Conservation (phyloP, 2,113 vertebrate species). For the Rhea pennata region DNA sequence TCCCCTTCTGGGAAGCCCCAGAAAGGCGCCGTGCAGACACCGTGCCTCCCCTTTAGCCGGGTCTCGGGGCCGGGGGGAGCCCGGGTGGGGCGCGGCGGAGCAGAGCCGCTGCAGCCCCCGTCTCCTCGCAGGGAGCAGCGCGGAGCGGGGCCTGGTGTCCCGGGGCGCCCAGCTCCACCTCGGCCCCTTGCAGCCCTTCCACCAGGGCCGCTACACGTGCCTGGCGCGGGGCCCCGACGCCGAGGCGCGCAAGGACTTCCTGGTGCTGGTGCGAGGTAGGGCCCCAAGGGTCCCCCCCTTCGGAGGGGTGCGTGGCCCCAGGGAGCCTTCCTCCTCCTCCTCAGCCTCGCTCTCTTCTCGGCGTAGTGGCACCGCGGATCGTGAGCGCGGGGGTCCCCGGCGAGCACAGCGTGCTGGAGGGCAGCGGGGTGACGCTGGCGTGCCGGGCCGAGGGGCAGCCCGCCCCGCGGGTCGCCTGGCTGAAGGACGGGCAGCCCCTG, state of each 20-base stretch:
- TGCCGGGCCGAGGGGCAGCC: constrained; percentile 84
- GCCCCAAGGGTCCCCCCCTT: background rate
- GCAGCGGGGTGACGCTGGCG: constrained; percentile 79
- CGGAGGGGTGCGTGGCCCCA: fast-evolving
- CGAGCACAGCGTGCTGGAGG: constrained; percentile 80
- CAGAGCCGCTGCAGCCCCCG: background rate
- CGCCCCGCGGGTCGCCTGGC: constrained; percentile 82
- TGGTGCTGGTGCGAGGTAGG: constrained; percentile 84
- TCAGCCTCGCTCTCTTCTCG: background rate
- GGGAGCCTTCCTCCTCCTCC: background rate
- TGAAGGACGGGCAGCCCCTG: constrained; percentile 85
- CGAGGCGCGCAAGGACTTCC: constrained; percentile 78
- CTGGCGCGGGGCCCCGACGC: constrained; percentile 76
- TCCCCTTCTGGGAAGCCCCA: background rate
- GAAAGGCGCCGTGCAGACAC: background rate
- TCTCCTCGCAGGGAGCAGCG: constrained; percentile 55
- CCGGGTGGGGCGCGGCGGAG: background rate
- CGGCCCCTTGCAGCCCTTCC: constrained; percentile 83
- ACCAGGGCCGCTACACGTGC: constrained; percentile 87
- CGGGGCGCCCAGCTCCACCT: constrained; percentile 84
- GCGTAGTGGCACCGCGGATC: constrained; percentile 84
- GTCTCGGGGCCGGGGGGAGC: fast-evolving
- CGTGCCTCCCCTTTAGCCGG: background rate
- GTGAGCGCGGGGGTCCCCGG: constrained; percentile 65
- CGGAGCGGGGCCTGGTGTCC: constrained; percentile 76